Evolutionary conservation across 2,797 vertebrate species (phyloP).

Genomic region (Sebastes oblongus): DNA sequence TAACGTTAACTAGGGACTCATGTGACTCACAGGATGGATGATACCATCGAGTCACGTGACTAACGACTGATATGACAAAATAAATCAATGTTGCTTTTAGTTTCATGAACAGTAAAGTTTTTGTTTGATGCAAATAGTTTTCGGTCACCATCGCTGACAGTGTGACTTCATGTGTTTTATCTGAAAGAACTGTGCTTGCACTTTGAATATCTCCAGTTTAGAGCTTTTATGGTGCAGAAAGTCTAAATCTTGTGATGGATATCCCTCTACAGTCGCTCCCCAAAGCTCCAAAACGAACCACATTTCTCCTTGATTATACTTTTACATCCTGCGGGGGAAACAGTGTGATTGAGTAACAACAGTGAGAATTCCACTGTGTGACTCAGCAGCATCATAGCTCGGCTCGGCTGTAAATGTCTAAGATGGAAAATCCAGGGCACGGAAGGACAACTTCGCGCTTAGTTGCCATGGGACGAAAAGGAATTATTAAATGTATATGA

Average conservation of each 20-base stretch:
- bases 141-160: not conserved
- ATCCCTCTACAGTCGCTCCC: not conserved
- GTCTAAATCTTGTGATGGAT: not conserved
- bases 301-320: conserved; percentile 35
- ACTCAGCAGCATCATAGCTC: conserved; percentile 36
- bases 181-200: not conserved
- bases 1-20: no score
- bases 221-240: conserved; percentile 15
- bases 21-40: no score
- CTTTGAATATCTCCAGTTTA: conserved; percentile 14
- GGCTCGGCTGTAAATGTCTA: conserved; percentile 10
- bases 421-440: conserved; percentile 19
- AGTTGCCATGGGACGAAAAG: conserved; percentile 31
- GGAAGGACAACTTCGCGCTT: conserved; percentile 6
- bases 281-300: conserved; percentile 23
- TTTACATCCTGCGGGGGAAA: conserved; percentile 29
- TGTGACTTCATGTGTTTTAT: not conserved
- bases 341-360: conserved; percentile 36
- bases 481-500: conserved; percentile 43
- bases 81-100: no score
- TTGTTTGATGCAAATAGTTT: not conserved
- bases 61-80: no score
- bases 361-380: conserved; percentile 22
- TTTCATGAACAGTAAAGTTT: no score
- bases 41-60: no score